phyloP scores from a whole-genome alignment of 2,888 invertebrate species.

The Tupiocoris notatus region DNA sequence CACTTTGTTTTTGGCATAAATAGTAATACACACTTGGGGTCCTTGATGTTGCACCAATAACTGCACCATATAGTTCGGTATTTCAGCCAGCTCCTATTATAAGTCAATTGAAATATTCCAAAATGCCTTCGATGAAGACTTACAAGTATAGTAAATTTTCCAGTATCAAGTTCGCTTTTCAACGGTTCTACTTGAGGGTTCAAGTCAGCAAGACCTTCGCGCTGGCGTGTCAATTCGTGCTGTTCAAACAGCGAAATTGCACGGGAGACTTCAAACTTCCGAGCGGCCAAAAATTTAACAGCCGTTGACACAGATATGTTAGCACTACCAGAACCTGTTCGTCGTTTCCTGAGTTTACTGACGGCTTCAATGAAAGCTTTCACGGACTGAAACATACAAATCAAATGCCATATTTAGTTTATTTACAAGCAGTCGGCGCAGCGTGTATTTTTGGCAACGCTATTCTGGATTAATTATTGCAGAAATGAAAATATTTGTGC shows the following conservation, averaged over 20 bases:
- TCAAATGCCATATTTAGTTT: no score
- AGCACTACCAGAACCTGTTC: constrained; percentile 55
- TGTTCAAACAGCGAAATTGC: constrained; percentile 89
- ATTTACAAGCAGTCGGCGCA: no score
- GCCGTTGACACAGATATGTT: constrained; percentile 83
- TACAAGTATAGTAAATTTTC: constrained; percentile 94
- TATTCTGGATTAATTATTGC: no score
- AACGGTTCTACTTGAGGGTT: constrained; percentile 81
- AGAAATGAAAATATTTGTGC: no score
- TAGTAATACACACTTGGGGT: no score
- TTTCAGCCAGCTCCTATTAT: no score
- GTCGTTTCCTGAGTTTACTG: constrained; percentile 57
- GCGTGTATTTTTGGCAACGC: no score
- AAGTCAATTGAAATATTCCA: no score
- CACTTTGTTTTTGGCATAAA: no score
- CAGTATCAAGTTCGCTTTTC: constrained; percentile 81
- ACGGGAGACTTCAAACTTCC: constrained; percentile 90
- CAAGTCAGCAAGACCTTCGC: constrained; percentile 81
- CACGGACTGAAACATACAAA: constrained; percentile 64
- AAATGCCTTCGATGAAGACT: no score
- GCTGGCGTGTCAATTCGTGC: constrained; percentile 83
- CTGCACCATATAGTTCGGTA: no score
- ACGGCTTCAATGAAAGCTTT: constrained; percentile 70
- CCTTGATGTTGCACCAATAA: no score
- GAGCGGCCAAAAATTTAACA: constrained; percentile 85